Conservation (phyloP, 1,140 invertebrate genomes). For the Trichonephila inaurata region DNA sequence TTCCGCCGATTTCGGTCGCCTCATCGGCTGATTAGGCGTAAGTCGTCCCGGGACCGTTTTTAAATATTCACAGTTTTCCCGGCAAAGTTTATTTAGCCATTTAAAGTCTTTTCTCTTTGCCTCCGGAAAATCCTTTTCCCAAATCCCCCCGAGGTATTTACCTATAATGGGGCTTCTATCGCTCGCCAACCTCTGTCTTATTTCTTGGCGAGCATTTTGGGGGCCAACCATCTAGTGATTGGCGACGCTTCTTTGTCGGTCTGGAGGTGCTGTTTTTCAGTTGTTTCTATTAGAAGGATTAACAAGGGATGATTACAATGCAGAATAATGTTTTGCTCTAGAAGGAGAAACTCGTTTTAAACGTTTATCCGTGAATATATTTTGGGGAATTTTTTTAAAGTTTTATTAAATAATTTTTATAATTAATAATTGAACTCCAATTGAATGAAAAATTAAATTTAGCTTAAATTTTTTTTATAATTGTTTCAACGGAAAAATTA, state of each 20-base stretch:
- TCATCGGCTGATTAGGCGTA: conserved; percentile 69
- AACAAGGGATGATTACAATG: neutral
- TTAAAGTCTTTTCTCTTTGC: conserved; percentile 65
- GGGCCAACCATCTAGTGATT: neutral
- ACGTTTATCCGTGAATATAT: no score
- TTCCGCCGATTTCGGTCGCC: conserved; percentile 54
- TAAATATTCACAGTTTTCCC: conserved; percentile 66
- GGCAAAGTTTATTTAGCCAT: conserved; percentile 73
- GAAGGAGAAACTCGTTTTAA: no score
- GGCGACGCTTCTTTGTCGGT: neutral
- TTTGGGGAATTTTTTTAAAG: no score
- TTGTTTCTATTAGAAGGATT: neutral
- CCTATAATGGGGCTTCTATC: conserved; percentile 69
- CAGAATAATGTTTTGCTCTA: no score
- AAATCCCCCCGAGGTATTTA: conserved; percentile 70
- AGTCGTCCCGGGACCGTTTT: conserved; percentile 60
- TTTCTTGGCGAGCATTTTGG: conserved; percentile 11
- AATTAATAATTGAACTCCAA: no score
- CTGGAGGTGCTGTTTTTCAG: neutral
- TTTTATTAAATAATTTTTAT: no score
- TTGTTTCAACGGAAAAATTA: no score
- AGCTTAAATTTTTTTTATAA: no score
- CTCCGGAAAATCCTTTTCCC: conserved; percentile 59
- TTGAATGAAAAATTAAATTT: no score
- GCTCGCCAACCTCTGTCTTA: neutral